Evolutionary conservation across 2,888 invertebrate species (phyloP), one percentile per base, ranked within the genome.

Genomic region (Scotopteryx bipunctaria): DNA sequence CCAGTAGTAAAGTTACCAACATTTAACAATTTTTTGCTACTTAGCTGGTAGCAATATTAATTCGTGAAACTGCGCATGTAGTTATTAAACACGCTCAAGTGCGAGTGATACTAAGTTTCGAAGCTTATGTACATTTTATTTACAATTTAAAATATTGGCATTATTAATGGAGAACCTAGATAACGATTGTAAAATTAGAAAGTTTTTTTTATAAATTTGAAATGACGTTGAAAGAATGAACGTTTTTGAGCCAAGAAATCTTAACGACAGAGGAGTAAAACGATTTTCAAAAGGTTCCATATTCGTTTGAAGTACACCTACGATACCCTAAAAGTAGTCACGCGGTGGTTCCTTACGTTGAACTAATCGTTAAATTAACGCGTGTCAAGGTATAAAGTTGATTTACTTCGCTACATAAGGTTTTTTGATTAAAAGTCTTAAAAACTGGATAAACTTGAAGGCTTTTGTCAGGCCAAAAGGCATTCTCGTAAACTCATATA

Each of bases 281-380:
- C n/a, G n/a, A n/a, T n/a, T n/a, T n/a, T n/a, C n/a, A n/a, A n/a
- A n/a, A n/a, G n/a, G n/a, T n/a, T n/a, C n/a, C n/a, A n/a, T n/a
- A n/a, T n/a, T n/a, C n/a, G n/a, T n/a, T n/a, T n/a, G n/a, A n/a
- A n/a, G n/a, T n/a, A n/a, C n/a, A n/a, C n/a, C n/a, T 9, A 25
- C 6, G 25, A 9, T 9, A 25, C 25, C 9, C 25, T 21, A 8
- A 37, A 21, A 38, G 25, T 16, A 32, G 23, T 46, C 52, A 47
- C 42, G 47, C n/a, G 19, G 8, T 13, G n/a, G 11, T 35, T 9
- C 21, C 14, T 5, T 11, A 33, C 11, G 21, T 17, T 14, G 52
- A 52, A 52, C 41, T 23, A 42, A 52, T 52, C 23, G 33, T 6
- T 31, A 8, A 11, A 21, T 51, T 40, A 35, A 21, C 40, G 46